These are phyloP conservation scores for Scelioninae gen. 2 DNA, from an alignment of 2,888 invertebrate genomes.

Conservation along the genomic window DNA sequence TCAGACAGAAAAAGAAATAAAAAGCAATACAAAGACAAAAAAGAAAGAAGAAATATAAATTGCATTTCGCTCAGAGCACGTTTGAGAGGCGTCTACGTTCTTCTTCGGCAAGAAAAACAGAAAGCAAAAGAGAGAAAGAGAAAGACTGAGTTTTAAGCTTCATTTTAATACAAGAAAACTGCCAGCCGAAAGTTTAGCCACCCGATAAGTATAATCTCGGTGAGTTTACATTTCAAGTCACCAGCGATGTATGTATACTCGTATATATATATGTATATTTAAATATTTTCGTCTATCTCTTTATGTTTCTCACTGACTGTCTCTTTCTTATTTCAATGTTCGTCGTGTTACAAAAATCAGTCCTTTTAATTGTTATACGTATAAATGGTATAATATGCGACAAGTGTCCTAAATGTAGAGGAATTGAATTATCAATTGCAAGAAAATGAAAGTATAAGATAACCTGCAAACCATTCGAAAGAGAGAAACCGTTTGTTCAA, in stretches of 20 bases:
- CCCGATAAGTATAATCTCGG: conserved; percentile 4
- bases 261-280: conserved; percentile 5
- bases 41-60: conserved; percentile 16
- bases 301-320: neutral
- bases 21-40: too few relatives aligned
- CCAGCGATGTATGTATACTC: neutral
- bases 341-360: neutral
- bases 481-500: conserved; percentile 6
- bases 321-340: neutral
- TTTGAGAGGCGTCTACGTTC: conserved; percentile 6
- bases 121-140: neutral
- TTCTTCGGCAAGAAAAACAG: conserved; percentile 3
- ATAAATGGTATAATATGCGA: too few relatives aligned
- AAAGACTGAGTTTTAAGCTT: conserved; percentile 22
- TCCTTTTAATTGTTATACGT: neutral
- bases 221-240: conserved; percentile 31
- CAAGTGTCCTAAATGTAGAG: too few relatives aligned
- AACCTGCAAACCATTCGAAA: conserved; percentile 2
- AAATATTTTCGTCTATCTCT: neutral
- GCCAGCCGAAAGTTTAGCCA: conserved; percentile 26
- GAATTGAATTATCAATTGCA: neutral
- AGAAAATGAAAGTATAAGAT: neutral
- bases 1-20: conserved; percentile 8
- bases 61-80: conserved; percentile 25
- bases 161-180: conserved; percentile 27